phyloP scores from a whole-genome alignment of 2,888 invertebrate genomes.

The Bimastos eiseni region DNA sequence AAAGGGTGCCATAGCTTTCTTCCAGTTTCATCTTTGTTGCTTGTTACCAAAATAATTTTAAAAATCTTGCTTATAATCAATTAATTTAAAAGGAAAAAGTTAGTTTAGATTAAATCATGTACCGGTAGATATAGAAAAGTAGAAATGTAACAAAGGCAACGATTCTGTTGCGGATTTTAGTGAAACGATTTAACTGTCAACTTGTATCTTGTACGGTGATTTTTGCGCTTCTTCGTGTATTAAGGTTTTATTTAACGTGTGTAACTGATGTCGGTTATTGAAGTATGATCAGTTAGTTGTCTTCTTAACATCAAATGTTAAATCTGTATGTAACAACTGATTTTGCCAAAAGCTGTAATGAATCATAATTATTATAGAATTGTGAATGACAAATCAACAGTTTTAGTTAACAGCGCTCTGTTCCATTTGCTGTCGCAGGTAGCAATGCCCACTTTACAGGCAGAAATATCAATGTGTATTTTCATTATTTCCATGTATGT shows the following conservation, averaged over 20 bases:
- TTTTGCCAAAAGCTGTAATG: background rate
- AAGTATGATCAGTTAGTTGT: background rate
- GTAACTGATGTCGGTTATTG: background rate
- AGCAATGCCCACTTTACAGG: background rate
- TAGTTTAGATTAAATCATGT: background rate
- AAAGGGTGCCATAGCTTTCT: background rate
- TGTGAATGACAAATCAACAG: background rate
- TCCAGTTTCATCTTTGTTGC: background rate
- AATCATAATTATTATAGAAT: background rate
- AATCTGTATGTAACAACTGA: background rate
- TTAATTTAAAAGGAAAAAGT: background rate
- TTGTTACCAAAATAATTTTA: background rate
- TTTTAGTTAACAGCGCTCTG: background rate
- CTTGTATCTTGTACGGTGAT: background rate
- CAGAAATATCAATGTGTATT: background rate
- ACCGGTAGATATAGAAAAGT: background rate
- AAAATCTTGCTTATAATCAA: background rate
- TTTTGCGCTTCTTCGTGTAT: background rate
- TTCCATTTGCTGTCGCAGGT: background rate
- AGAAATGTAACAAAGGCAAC: background rate
- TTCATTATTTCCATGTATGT: background rate
- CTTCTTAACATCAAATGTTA: background rate
- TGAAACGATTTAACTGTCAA: background rate
- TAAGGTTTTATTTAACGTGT: background rate
- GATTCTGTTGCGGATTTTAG: background rate